These are phyloP conservation scores for Conops quadrifasciatus DNA, from an alignment of 2,888 invertebrate species.

Conservation along the genomic window DNA sequence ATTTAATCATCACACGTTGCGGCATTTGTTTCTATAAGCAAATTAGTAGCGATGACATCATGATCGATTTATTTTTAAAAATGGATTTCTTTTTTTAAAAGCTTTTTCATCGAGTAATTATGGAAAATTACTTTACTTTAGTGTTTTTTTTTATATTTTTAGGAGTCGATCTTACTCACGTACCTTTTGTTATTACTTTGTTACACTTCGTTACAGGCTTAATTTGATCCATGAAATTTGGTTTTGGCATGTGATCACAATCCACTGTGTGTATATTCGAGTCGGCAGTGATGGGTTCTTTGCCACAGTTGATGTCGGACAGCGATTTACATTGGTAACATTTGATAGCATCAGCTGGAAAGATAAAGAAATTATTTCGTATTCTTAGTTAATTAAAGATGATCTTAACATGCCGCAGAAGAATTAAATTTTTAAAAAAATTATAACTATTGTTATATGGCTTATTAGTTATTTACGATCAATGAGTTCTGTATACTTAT, in stretches of 20 bases:
- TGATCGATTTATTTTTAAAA: background rate
- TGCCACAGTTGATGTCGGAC: constrained; percentile 56
- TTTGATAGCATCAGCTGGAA: constrained; percentile 58
- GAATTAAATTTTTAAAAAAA: background rate
- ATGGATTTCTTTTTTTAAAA: background rate
- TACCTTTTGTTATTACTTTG: constrained; percentile 59
- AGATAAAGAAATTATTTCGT: background rate
- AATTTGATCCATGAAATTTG: constrained; percentile 52
- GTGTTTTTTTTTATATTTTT: background rate
- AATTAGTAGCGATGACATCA: constrained; percentile 24
- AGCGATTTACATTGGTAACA: constrained; percentile 62
- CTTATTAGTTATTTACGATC: background rate
- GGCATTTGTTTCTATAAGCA: background rate
- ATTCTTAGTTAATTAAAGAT: background rate
- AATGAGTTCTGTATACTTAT: no score
- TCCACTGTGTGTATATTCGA: constrained; percentile 55
- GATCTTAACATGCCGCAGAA: background rate
- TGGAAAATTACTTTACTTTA: background rate
- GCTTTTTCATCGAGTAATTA: constrained; percentile 1
- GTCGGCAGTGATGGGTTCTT: constrained; percentile 52
- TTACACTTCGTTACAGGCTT: constrained; percentile 61
- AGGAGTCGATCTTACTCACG: no score
- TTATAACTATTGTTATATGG: background rate
- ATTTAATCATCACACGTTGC: background rate
- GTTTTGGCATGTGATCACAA: constrained; percentile 52